These are phyloP conservation scores for Acrocephalus arundinaceus DNA, from an alignment of 2,113 vertebrate genomes.

Conservation along the genomic window DNA sequence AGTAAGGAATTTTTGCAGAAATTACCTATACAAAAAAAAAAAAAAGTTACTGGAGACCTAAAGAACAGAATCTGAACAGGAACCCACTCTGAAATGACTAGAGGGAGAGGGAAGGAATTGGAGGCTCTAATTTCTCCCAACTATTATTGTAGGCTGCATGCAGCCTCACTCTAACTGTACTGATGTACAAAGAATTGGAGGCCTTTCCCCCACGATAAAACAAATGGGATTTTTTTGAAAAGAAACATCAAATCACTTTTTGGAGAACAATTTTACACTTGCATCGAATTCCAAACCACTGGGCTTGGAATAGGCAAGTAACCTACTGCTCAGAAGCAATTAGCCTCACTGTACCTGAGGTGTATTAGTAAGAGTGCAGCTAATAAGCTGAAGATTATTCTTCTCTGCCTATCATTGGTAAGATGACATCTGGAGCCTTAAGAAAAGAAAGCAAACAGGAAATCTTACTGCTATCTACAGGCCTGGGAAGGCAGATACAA, in stretches of 20 bases:
- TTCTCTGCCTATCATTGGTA: background rate
- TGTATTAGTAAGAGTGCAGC: background rate
- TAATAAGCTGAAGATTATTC: background rate
- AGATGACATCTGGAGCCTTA: background rate
- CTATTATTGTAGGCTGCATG: background rate
- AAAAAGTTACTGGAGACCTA: background rate
- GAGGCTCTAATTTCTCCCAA: background rate
- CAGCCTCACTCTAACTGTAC: background rate
- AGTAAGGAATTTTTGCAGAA: background rate
- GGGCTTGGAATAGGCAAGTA: background rate
- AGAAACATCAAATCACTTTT: background rate
- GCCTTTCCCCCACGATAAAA: background rate
- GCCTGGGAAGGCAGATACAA: background rate
- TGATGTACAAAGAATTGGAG: background rate
- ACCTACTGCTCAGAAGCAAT: background rate
- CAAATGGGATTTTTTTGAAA: background rate
- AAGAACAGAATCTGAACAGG: background rate
- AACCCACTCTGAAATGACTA: background rate
- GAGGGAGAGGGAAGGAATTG: background rate
- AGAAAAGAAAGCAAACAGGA: background rate
- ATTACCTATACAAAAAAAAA: background rate
- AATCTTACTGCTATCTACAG: background rate
- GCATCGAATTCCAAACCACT: background rate
- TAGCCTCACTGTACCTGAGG: background rate
- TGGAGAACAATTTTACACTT: background rate